Base-by-base conservation (phyloP, 2,797 vertebrate species). In the Gymnoscopelus microlampas region DNA sequence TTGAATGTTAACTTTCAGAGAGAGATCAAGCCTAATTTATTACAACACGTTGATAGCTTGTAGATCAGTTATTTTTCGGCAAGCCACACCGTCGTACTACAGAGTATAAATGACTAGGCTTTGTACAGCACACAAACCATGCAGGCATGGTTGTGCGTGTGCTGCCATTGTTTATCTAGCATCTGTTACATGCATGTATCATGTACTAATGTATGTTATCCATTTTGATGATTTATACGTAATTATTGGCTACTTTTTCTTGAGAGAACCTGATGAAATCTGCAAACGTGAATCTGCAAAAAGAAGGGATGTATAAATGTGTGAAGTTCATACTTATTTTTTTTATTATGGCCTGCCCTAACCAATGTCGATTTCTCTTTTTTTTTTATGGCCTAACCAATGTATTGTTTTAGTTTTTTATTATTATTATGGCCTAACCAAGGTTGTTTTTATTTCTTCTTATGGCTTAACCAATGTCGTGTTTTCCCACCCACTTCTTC, bases 221-320 rank as follows among this genome's bases (percentile, higher is more conserved):
- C 49, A 71, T 81, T 84, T 77, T 23, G 60, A 14, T 69, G 58
- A 15, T 71, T 76, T 77, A 68, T 76, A 66, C 58, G 78, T 44
- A 60, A 75, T 55, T 39, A 9, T 70, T 78, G 76, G 66, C 73
- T 70, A 61, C 77, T 70, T 63, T 68, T 66, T 71, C 68, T 56
- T 66, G 58, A 78, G 73, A 54, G 60, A 76, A 53, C 75, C 62
- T 73, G 64, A 82, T 78, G 68, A 90, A 89, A 89, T 91, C 91
- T 91, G 89, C 81, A 93, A 91, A 94, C 86, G 81, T 92, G 61
- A 92, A 89, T 88, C 92, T 94, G 91, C 92, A 93, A 93, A 94
- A 90, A 77, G 73, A 85, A 89, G 73, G 81, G 76, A 86, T 76
- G 67, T 81, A 82, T 50, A 74, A 76, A 74, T 76, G 53, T 61